These are phyloP conservation scores for Hypomecis punctinalis DNA, from an alignment of 2,888 invertebrate species.

Conservation along the genomic window DNA sequence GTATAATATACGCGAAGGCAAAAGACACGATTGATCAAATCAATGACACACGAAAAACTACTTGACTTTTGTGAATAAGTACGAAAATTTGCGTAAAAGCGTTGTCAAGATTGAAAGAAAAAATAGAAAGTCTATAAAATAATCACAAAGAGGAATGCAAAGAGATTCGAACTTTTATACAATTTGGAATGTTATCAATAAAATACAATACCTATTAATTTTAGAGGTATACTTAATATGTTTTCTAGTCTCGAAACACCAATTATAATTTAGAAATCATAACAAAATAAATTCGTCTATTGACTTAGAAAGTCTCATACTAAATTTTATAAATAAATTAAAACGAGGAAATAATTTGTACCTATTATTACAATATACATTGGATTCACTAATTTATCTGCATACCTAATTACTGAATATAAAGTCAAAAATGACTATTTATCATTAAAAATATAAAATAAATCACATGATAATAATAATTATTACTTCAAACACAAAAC, in stretches of 20 bases:
- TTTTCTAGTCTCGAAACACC: not conserved
- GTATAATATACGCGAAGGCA: not conserved
- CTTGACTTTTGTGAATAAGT: no score
- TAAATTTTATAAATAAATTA: conserved; percentile 26
- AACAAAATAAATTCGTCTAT: conserved; percentile 41
- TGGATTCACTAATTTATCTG: conserved; percentile 9
- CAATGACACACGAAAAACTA: not conserved
- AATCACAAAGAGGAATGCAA: conserved; percentile 14
- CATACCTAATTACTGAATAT: conserved; percentile 15
- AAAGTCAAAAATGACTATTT: conserved; percentile 29
- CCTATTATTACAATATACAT: conserved; percentile 21
- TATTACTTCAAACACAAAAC: conserved; percentile 16
- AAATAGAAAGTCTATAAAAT: not conserved
- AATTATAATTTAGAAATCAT: conserved; percentile 25
- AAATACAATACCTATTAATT: conserved; percentile 1
- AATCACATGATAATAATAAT: conserved; percentile 34
- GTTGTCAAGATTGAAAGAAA: not conserved
- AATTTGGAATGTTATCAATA: conserved; percentile 26
- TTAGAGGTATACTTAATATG: not conserved
- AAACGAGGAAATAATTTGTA: conserved; percentile 14
- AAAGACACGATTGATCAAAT: not conserved
- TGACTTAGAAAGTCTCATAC: conserved; percentile 37
- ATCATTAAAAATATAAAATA: conserved; percentile 28
- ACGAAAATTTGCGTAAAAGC: no score
- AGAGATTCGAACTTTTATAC: conserved; percentile 9